phyloP scores from a whole-genome alignment of 2,113 vertebrate species.

The Myotis lucifugus region DNA sequence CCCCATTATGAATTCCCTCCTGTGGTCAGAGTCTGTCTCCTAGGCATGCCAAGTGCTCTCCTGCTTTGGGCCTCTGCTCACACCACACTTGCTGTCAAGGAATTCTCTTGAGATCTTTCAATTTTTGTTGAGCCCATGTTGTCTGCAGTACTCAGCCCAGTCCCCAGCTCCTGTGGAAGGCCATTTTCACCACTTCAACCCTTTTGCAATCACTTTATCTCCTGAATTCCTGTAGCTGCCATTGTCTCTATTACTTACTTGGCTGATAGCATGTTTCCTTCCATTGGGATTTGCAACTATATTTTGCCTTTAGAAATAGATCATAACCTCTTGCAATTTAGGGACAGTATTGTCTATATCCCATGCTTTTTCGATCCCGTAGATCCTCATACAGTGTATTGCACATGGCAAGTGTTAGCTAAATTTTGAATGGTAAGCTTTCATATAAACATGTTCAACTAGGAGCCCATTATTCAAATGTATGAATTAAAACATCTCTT shows the following conservation, averaged over 20 bases:
- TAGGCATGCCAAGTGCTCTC: neutral
- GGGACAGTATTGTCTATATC: neutral
- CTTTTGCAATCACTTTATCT: neutral
- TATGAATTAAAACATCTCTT: neutral
- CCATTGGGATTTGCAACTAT: neutral
- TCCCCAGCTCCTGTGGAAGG: neutral
- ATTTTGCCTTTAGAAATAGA: neutral
- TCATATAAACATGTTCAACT: neutral
- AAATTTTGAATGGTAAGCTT: conserved; percentile 1
- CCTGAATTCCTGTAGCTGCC: neutral
- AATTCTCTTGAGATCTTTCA: neutral
- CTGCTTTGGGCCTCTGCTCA: neutral
- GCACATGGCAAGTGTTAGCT: neutral
- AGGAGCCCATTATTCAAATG: neutral
- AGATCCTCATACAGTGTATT: neutral
- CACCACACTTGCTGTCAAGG: neutral
- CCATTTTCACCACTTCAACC: neutral
- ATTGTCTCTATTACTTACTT: neutral
- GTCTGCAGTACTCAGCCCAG: neutral
- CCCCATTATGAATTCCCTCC: neutral
- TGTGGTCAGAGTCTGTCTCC: neutral
- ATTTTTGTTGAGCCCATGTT: neutral
- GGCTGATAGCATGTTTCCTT: neutral
- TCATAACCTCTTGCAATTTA: neutral
- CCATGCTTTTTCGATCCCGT: neutral